Base-by-base conservation (phyloP, 1,140 invertebrate genomes). In the Sarcophaga peregrina region DNA sequence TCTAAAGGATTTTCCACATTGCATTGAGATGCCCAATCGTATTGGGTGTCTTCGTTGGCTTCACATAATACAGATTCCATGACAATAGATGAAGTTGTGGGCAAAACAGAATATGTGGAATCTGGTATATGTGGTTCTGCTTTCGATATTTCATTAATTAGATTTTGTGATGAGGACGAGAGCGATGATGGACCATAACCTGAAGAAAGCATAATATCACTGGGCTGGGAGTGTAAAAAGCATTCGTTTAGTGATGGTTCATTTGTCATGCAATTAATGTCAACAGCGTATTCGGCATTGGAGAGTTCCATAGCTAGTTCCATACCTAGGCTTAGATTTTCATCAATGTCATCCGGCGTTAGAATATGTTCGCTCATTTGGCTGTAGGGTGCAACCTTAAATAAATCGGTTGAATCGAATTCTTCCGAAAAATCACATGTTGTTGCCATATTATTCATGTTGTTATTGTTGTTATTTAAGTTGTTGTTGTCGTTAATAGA, bases 381-480 rank as follows among this genome's bases (percentile, higher is more conserved):
- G n/a, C 5, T 58, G 11, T n/a, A 11, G n/a, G 62, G 62, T 25
- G 62, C 62, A 20, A 68, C 62, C 13, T 52, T 52, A 13, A 10
- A 52, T 52, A 52, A 52, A 52, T n/a, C n/a, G n/a, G n/a, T n/a
- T n/a, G n/a, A n/a, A n/a, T 9, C 8, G 50, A 37, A 37, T 37
- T 52, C 50, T 3, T 52, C 9, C 50, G 50, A 52, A 10, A 37
- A 52, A 52, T 52, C 8, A 52, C 5, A 9, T n/a, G n/a, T 25
- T 68, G 2, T 8, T 6, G 62, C 62, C 62, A 68, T 68, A 20
- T 17, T 68, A 75, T 20, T 45, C 15, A 83, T 62, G 37, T 86
- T 84, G 80, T 78, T 82, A 68, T 75, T 84, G 76, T 62, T 82
- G 9, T 46, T 81, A 37, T 81, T 13, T 48, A n/a, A n/a, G 47